Base-by-base conservation (phyloP, 2,113 vertebrate species). In the Microtus oregoni region DNA sequence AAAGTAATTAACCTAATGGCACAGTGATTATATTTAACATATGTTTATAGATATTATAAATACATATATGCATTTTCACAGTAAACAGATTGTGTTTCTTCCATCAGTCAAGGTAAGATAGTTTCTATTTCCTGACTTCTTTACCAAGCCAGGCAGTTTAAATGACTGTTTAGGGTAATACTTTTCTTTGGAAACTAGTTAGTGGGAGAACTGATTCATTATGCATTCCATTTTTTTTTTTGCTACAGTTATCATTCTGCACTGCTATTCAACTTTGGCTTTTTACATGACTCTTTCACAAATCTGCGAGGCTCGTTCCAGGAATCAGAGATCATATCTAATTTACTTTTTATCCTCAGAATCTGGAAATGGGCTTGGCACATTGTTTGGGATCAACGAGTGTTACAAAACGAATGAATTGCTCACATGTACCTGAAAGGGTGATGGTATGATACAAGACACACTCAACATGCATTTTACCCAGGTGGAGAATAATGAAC, bases 181-280 rank as follows among this genome's bases (percentile, higher is more conserved):
- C 93, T 86, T 96, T 83, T 63, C 41, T 55, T 89, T 63, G 28
- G 55, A 58, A 44, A 89, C 58, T 91, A 93, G 28, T 52, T 96
- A 70, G 10, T 65, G 87, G 83, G 87, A 93, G 24, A 92, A 96
- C 76, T 65, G 13, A 92, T 96, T 95, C 28, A 35, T 95, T 92
- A 81, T n/a, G 75, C 30, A 28, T 93, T 90, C 52, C 44, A 61
- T 79, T 96, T 95, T 97, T 96, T 52, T 95, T 96, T 90, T 70
- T 90, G 68, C 47, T 47, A 81, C 28, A 17, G 26, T 30, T 89
- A 87, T 61, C n/a, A 38, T 58, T 19, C 58, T 90, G 1, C 41
- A 70, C 91, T 44, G 28, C 38, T 82, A 32, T 82, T 91, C 32
- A 44, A 70, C 67, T 72, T 87, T 68, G 63, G 83, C 12, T 28